Evolutionary conservation across 1,140 invertebrate species (phyloP), one percentile per base, ranked within the genome.

Genomic region (Cardiocondyla obscurior): DNA sequence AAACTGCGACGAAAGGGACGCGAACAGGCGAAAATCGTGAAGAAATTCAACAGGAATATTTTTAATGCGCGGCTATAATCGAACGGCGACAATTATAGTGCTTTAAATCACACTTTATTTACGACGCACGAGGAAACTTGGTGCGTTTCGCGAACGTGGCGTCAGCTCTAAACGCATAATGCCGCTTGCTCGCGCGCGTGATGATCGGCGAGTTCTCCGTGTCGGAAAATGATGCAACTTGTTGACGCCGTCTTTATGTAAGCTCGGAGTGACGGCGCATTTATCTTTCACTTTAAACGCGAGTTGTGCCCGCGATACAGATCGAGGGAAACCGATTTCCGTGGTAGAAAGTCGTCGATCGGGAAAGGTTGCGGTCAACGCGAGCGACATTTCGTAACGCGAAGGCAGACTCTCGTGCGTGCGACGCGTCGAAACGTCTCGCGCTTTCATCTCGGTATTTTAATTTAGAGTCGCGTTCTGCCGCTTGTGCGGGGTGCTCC

Each of bases 181-280:
- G 28, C 49, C 53, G 60, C 67, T 74, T 33, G 60, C 42, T 44
- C 36, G 28, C 28, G 58, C 30, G 58, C 16, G 51, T 44, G 74
- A 77, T 33, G 46, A 82, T 62, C 81, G 70, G 46, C 72, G 42
- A 64, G 70, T 51, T 76, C 30, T 33, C 53, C 53, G 72, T 53
- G 69, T 82, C 42, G 53, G 53, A 73, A 81, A 82, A 77, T 82
- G 81, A 82, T 82, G 81, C 72, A 82, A 82, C 72, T 82, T 82
- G 81, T 82, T 82, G 81, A 82, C 81, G 28, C 39, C 81, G 70
- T 64, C 73, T 82, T 82, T 64, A 82, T 64, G 64, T 82, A 82
- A 82, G 81, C 77, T 49, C 57, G 44, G 28, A 77, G 72, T 76
- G n/a, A 82, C 70, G 57, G 57, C 81, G 46, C 36, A 62, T 82